Evolutionary conservation across 2,797 vertebrate species (phyloP).

Genomic region (Leptoclinus maculatus): DNA sequence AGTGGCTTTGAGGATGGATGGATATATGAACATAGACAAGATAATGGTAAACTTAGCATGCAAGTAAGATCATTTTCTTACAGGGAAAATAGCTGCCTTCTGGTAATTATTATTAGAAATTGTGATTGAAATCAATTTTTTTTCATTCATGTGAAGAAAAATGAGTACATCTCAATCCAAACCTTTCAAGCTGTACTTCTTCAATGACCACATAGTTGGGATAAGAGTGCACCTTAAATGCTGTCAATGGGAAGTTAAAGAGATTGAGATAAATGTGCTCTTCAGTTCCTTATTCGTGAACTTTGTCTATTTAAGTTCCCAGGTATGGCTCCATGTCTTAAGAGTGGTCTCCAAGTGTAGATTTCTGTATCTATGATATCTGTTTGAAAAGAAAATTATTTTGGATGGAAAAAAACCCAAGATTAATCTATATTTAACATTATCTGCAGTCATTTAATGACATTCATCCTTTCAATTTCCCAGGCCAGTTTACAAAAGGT

Average conservation of each 20-base stretch:
- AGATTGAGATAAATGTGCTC: slow-evolving; percentile 13
- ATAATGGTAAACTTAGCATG: neutral
- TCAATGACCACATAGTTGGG: neutral
- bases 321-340: neutral
- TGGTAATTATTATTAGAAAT: neutral
- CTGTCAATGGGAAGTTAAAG: neutral
- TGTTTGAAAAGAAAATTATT: neutral
- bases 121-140: neutral
- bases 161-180: neutral
- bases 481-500: slow-evolving; percentile 13
- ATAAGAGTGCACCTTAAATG: neutral
- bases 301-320: neutral
- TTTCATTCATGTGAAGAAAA: neutral
- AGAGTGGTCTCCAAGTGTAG: neutral
- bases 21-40: neutral
- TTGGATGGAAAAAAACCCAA: neutral
- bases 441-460: slow-evolving; percentile 7
- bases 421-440: neutral
- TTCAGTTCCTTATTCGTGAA: neutral
- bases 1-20: neutral
- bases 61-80: neutral
- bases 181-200: neutral
- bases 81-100: neutral
- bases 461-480: neutral
- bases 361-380: neutral